These are phyloP conservation scores for Leistus spinibarbis DNA, from an alignment of 2,888 invertebrate genomes.

Conservation along the genomic window DNA sequence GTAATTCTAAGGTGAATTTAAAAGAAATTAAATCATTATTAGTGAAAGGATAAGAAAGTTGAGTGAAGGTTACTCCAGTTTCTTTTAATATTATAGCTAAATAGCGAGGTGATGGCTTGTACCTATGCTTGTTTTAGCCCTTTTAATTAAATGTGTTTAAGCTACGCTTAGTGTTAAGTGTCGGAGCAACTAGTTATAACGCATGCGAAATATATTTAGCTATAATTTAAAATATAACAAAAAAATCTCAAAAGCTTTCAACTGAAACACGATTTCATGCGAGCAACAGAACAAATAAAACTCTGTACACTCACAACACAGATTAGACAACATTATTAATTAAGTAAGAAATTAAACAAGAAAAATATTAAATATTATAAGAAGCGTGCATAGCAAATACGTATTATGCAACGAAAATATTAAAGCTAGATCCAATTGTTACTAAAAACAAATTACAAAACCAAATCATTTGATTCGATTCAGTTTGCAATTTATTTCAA, in stretches of 20 bases:
- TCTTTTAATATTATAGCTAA: too few relatives aligned
- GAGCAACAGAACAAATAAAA: background rate
- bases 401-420: constrained; percentile 8
- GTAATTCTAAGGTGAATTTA: too few relatives aligned
- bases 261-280: background rate
- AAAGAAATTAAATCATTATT: too few relatives aligned
- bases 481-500: background rate
- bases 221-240: background rate
- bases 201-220: background rate
- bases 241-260: background rate
- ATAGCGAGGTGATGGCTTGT: too few relatives aligned
- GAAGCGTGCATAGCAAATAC: background rate
- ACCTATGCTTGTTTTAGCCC: too few relatives aligned
- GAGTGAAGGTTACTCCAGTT: too few relatives aligned
- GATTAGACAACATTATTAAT: background rate
- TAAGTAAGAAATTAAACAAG: background rate
- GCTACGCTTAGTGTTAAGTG: too few relatives aligned
- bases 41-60: too few relatives aligned
- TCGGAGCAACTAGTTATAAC: background rate
- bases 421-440: background rate
- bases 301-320: background rate
- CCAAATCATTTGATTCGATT: background rate
- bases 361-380: background rate
- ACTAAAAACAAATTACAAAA: background rate
- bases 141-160: too few relatives aligned